phyloP scores from a whole-genome alignment of 2,888 invertebrate species.

The Panopea generosa region DNA sequence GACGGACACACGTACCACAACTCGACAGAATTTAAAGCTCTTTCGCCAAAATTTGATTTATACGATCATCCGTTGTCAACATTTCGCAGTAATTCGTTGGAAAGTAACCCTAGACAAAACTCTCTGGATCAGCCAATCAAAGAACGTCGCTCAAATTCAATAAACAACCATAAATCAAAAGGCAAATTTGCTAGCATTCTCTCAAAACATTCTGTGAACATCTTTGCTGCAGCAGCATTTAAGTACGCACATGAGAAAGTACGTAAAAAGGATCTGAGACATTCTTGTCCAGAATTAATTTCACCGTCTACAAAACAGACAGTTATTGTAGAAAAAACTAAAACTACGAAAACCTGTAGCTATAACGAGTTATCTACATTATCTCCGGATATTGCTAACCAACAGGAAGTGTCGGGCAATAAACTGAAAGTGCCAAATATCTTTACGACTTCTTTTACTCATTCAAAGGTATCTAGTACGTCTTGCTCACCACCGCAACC shows the following conservation, averaged over 20 bases:
- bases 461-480: constrained; percentile 46
- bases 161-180: constrained; percentile 38
- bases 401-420: constrained; percentile 2
- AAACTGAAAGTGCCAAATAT: constrained; percentile 64
- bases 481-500: constrained; percentile 7
- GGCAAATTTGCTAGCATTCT: constrained; percentile 60
- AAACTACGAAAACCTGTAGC: constrained; percentile 19
- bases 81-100: constrained; percentile 30
- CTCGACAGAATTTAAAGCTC: neutral
- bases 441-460: constrained; percentile 71
- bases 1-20: too few species aligned
- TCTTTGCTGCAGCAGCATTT: constrained; percentile 54
- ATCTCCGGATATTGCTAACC: constrained; percentile 14
- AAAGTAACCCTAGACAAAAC: constrained; percentile 11
- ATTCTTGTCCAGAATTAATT: constrained; percentile 58
- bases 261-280: constrained; percentile 32
- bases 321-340: constrained; percentile 3
- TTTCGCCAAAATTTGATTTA: constrained; percentile 13
- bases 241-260: constrained; percentile 39
- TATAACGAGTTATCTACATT: constrained; percentile 35
- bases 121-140: constrained; percentile 26
- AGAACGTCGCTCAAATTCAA: constrained; percentile 19
- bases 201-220: constrained; percentile 59
- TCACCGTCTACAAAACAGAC: constrained; percentile 5
- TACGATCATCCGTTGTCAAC: constrained; percentile 33